Evolutionary conservation across 2,797 vertebrate genomes (phyloP).

Genomic region (Stomatorhinus walkeri): DNA sequence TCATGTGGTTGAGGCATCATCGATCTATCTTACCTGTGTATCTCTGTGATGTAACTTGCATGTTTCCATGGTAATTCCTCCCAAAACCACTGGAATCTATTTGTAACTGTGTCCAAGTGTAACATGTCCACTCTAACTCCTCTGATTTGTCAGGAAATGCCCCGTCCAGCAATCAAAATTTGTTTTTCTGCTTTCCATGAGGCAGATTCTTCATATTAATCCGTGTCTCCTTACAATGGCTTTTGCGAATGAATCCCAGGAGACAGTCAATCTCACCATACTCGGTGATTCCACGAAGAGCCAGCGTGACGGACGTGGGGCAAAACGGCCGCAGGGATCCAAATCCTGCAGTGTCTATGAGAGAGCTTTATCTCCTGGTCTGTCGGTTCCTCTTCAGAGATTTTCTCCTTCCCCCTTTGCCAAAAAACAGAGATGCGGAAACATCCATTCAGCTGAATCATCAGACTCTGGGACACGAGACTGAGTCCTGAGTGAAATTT

Average conservation of each 20-base stretch:
- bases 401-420: neutral
- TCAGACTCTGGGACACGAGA: neutral
- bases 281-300: neutral
- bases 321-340: neutral
- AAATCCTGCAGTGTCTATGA: neutral
- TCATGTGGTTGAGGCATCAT: neutral
- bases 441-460: neutral
- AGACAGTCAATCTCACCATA: neutral
- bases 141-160: neutral
- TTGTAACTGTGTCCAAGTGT: neutral
- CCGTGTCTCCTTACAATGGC: neutral
- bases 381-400: neutral
- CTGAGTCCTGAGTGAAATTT: slow-evolving; percentile 7
- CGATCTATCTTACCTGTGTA: neutral
- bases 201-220: neutral
- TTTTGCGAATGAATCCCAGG: neutral
- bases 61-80: neutral
- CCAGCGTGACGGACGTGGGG: neutral
- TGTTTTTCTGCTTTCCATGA: neutral
- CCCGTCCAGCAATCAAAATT: neutral
- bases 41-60: neutral
- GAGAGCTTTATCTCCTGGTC: neutral
- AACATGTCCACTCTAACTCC: neutral
- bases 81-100: neutral
- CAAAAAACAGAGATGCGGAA: neutral